phyloP scores from a whole-genome alignment of 1,140 invertebrate species.

The Augochlora pura region DNA sequence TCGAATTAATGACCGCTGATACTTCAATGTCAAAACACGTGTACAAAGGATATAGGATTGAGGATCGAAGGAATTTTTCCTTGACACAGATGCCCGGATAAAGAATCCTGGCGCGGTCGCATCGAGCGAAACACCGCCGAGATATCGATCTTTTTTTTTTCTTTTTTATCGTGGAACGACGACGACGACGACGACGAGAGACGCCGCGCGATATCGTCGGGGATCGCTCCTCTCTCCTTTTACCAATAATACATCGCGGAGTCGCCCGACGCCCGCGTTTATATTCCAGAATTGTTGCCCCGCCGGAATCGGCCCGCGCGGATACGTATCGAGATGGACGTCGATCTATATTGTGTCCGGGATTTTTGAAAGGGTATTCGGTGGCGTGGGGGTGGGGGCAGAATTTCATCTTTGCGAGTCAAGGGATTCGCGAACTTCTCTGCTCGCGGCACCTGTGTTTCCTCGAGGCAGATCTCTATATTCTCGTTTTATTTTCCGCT shows the following conservation, averaged over 20 bases:
- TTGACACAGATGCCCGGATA: constrained; percentile 63
- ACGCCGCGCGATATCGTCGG: constrained; percentile 27
- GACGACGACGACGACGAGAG: too few relatives aligned
- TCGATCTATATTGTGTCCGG: constrained; percentile 17
- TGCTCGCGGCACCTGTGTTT: background rate
- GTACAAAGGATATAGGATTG: too few relatives aligned
- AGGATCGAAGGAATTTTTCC: constrained; percentile 59
- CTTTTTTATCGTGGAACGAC: constrained; percentile 41
- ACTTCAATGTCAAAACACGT: too few relatives aligned
- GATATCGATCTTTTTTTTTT: constrained; percentile 51
- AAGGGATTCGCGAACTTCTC: background rate
- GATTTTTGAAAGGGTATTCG: background rate
- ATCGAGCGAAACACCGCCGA: constrained; percentile 40
- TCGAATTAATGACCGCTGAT: too few relatives aligned
- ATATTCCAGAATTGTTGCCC: constrained; percentile 29
- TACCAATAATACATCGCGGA: constrained; percentile 38
- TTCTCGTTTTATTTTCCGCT: too few relatives aligned
- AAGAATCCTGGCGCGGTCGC: constrained; percentile 58
- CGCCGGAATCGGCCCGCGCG: background rate
- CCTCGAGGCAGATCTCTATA: background rate
- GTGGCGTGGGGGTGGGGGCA: too few relatives aligned
- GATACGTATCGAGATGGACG: constrained; percentile 35
- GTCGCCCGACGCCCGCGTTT: constrained; percentile 23
- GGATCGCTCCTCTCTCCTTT: constrained; percentile 44
- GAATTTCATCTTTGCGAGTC: background rate